phyloP scores from a whole-genome alignment of 2,797 vertebrate species.

The Onychomys leucogaster region DNA sequence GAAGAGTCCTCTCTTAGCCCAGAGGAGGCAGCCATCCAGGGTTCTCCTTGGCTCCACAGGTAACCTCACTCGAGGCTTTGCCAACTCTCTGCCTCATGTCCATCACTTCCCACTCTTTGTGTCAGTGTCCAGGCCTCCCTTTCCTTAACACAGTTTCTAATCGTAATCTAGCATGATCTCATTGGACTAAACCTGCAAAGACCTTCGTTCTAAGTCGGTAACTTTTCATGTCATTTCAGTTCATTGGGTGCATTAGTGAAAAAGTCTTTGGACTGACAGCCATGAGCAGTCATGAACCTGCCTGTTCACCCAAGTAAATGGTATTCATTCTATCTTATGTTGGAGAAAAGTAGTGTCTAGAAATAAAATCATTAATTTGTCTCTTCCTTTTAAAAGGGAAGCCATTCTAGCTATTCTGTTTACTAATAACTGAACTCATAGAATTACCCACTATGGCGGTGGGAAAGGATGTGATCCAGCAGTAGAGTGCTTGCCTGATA shows the following conservation, averaged over 20 bases:
- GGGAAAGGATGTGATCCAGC: background rate
- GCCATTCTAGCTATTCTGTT: background rate
- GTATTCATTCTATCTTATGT: slow-evolving; percentile 16
- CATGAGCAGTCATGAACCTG: background rate
- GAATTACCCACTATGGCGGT: background rate
- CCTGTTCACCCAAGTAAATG: background rate
- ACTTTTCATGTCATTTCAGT: slow-evolving; percentile 31
- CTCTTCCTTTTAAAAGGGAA: background rate
- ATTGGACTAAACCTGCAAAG: slow-evolving; percentile 36
- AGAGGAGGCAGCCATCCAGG: background rate
- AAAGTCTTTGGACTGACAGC: slow-evolving; percentile 22
- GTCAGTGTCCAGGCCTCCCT: background rate
- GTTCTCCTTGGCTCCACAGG: background rate
- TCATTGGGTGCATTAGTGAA: slow-evolving; percentile 12
- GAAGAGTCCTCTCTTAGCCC: background rate
- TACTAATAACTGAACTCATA: slow-evolving; percentile 22
- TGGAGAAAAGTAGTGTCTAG: slow-evolving; percentile 62
- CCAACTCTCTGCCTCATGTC: background rate
- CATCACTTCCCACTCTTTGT: background rate
- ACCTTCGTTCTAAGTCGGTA: slow-evolving; percentile 26
- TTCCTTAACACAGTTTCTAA: background rate
- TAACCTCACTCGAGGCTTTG: background rate
- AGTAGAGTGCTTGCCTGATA: background rate
- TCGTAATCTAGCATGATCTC: background rate
- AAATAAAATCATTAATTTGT: slow-evolving; percentile 50